Percentiles rank a stretch among this genome's conserved stretches.
phyloP scores from a whole-genome alignment of 2,797 vertebrate genomes.

The Lepilemur septentrionalis region DNA sequence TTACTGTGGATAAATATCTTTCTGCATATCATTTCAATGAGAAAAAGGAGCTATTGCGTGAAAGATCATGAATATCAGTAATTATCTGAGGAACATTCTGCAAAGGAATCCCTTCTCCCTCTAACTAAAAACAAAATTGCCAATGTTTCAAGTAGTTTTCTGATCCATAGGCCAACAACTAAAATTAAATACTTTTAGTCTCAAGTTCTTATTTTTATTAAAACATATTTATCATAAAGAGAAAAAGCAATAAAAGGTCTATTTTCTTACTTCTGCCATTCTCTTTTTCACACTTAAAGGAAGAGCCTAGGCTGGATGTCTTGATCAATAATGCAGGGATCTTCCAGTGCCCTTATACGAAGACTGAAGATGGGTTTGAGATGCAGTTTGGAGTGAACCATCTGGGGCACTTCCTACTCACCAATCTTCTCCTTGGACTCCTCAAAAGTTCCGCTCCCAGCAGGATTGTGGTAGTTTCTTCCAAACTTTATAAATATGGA shows the following conservation, averaged over 20 bases:
- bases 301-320: constrained; percentile 91
- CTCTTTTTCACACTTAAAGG: constrained; percentile 83
- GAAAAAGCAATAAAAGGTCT: background rate
- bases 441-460: constrained; percentile 93
- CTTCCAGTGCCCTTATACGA: constrained; percentile 95
- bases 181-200: background rate
- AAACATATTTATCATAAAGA: background rate
- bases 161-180: background rate
- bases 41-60: background rate
- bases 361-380: constrained; percentile 96
- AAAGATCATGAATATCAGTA: background rate
- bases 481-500: constrained; percentile 95
- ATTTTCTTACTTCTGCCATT: background rate
- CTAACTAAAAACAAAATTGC: background rate
- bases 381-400: constrained; percentile 97
- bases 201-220: background rate
- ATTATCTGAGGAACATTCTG: background rate
- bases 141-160: background rate
- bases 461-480: constrained; percentile 92
- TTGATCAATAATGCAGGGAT: constrained; percentile 94
- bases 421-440: constrained; percentile 92
- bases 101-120: background rate
- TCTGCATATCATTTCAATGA: background rate
- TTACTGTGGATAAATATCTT: background rate
- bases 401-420: constrained; percentile 96